These are phyloP conservation scores for Parnassius smintheus DNA, from an alignment of 2,888 invertebrate genomes.

Conservation along the genomic window DNA sequence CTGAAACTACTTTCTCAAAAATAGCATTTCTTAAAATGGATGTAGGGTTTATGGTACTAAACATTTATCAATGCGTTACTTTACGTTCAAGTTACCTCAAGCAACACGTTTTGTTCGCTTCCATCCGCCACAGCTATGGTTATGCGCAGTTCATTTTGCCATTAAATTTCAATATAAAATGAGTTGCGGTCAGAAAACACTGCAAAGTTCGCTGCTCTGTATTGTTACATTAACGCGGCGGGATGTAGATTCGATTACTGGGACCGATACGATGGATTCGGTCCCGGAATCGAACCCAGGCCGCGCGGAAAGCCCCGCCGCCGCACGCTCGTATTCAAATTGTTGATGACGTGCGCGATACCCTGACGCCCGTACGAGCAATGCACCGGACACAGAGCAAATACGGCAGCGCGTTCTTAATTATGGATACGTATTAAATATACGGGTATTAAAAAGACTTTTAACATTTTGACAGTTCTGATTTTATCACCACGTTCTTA, in stretches of 20 bases:
- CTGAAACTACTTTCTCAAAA: too few species aligned
- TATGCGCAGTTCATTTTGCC: background rate
- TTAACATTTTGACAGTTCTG: too few species aligned
- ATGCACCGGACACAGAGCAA: background rate
- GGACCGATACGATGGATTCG: background rate
- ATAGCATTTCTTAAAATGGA: too few species aligned
- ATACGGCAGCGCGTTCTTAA: too few species aligned
- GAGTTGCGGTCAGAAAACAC: background rate
- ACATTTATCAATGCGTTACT: too few species aligned
- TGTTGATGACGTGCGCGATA: constrained; percentile 1
- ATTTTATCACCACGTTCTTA: too few species aligned
- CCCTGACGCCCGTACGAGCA: background rate
- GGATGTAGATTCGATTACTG: background rate
- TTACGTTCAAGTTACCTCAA: too few species aligned
- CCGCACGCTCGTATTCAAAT: background rate
- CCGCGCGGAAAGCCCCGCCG: background rate
- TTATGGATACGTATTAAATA: too few species aligned
- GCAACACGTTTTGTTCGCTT: background rate
- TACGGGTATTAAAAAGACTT: too few species aligned
- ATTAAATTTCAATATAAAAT: background rate
- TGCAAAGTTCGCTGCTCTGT: background rate
- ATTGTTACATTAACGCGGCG: background rate
- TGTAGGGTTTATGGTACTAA: too few species aligned
- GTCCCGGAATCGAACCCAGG: background rate
- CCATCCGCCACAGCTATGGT: background rate